phyloP scores from a whole-genome alignment of 2,797 vertebrate genomes.

The Cryptoprocta ferox region DNA sequence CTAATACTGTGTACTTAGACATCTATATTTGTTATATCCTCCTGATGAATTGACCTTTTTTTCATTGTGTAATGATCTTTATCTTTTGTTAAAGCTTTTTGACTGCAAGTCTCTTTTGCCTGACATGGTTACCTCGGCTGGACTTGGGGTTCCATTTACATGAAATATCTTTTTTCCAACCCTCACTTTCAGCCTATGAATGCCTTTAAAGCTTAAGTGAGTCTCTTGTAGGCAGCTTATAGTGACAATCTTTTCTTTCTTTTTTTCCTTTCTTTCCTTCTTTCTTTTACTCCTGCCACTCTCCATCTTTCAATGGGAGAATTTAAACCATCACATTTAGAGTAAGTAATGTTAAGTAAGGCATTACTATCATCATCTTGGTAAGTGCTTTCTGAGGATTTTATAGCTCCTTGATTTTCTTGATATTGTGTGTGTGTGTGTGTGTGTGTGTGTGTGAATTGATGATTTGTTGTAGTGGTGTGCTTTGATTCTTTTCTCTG shows the following conservation, averaged over 20 bases:
- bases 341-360: neutral
- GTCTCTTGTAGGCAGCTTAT: neutral
- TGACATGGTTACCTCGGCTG: neutral
- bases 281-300: neutral
- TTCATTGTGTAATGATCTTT: neutral
- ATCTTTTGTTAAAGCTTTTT: neutral
- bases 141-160: neutral
- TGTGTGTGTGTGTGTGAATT: neutral
- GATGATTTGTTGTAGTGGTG: neutral
- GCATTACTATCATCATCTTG: neutral
- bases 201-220: neutral
- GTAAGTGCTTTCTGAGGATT: neutral
- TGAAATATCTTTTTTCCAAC: neutral
- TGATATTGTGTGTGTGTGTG: too few relatives aligned
- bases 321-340: neutral
- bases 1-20: neutral
- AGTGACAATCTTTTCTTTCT: neutral
- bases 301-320: neutral
- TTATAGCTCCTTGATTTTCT: neutral
- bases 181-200: neutral
- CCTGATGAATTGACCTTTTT: neutral
- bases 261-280: neutral
- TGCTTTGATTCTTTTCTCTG: neutral
- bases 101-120: neutral
- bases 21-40: neutral